Percentiles rank a stretch among this genome's conserved stretches.
Conservation (phyloP, 2,888 invertebrate genomes). For the Eumerus sabulonum region DNA sequence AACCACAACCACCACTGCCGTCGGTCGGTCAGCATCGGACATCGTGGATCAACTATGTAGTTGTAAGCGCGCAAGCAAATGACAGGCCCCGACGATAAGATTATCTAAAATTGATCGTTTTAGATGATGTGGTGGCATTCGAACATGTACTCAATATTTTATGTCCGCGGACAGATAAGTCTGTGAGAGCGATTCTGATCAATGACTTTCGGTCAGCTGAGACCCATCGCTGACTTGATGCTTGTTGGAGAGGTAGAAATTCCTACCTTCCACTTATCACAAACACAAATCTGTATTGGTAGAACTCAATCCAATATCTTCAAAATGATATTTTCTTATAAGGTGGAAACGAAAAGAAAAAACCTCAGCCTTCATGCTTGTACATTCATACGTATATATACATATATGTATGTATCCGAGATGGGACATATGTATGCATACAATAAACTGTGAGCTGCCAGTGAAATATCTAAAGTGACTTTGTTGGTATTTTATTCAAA, state of each 20-base stretch:
- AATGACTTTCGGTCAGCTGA: slow-evolving; percentile 60
- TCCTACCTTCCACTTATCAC: slow-evolving; percentile 39
- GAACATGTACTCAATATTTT: slow-evolving; percentile 69
- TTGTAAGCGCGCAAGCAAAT: slow-evolving; percentile 44
- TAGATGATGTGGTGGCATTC: slow-evolving; percentile 69
- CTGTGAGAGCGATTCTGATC: slow-evolving; percentile 65
- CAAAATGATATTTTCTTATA: slow-evolving; percentile 26
- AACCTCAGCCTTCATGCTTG: no score
- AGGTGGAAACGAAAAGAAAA: slow-evolving; percentile 9
- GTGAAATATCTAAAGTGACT: slow-evolving; percentile 62
- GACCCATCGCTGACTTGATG: slow-evolving; percentile 39
- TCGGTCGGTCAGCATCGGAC: slow-evolving; percentile 26
- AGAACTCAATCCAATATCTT: slow-evolving; percentile 33
- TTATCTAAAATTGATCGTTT: slow-evolving; percentile 69
- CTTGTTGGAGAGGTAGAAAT: slow-evolving; percentile 19
- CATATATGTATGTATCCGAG: no score
- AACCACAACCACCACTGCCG: slow-evolving; percentile 11
- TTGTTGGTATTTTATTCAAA: slow-evolving; percentile 53
- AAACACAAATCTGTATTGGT: slow-evolving; percentile 56
- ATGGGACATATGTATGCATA: no score
- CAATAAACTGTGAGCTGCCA: slow-evolving; percentile 61
- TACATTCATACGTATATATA: slow-evolving; percentile 23
- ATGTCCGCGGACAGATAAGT: slow-evolving; percentile 66
- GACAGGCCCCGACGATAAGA: slow-evolving; percentile 66
- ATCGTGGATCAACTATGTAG: slow-evolving; percentile 22